A percentile compares a stretch with the other conserved stretches of the same genome.
Conservation (phyloP, 2,888 invertebrate genomes). For the Argyresthia albistria region DNA sequence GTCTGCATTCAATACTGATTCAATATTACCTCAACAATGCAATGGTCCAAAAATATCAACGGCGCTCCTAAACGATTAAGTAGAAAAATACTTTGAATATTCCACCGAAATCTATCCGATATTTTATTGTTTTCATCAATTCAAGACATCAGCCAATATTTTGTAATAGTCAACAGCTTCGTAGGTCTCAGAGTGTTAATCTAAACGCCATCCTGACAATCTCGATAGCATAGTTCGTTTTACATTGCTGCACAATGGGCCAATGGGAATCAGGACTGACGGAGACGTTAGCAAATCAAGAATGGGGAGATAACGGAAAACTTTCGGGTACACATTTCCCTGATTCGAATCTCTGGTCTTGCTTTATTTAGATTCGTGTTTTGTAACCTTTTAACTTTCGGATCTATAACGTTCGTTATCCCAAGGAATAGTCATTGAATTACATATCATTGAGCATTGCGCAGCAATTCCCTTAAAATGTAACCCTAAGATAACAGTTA, state of each 20-base stretch:
- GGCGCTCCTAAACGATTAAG: conserved; percentile 66
- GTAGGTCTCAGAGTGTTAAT: conserved; percentile 64
- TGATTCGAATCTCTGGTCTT: too few relatives aligned
- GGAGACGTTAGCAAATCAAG: too few relatives aligned
- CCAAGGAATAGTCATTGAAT: neutral
- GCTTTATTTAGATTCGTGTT: too few relatives aligned
- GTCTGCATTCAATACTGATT: conserved; percentile 50
- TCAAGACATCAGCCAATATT: conserved; percentile 25
- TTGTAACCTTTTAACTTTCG: too few relatives aligned
- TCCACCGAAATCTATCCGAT: conserved; percentile 55
- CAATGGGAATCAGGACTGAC: conserved; percentile 25
- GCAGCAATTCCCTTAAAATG: conserved; percentile 43
- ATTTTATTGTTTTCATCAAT: conserved; percentile 21
- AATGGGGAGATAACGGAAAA: too few relatives aligned
- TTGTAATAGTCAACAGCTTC: conserved; percentile 17
- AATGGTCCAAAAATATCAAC: conserved; percentile 72
- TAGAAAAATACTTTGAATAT: conserved; percentile 66
- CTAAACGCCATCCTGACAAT: conserved; percentile 55
- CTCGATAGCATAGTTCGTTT: conserved; percentile 29
- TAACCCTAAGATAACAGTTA: conserved; percentile 52
- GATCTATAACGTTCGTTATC: too few relatives aligned
- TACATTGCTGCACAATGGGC: conserved; percentile 40
- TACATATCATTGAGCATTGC: conserved; percentile 45
- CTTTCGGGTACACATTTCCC: too few relatives aligned
- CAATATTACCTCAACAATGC: conserved; percentile 65